Conservation (phyloP, 2,888 invertebrate species). For the Hemithea aestivaria region DNA sequence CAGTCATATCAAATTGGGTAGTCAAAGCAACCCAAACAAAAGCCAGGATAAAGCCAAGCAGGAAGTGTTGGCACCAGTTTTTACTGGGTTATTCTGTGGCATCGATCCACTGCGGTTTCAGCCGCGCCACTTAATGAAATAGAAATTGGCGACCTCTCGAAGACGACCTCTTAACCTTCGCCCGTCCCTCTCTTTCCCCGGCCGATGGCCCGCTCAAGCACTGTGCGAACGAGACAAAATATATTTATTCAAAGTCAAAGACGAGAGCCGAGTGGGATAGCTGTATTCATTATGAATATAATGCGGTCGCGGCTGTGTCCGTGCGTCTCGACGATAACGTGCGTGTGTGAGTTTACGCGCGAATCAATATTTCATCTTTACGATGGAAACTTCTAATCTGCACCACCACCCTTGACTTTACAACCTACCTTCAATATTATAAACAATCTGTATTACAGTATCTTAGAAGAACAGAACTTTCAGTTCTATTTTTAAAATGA, state of each 20-base stretch:
- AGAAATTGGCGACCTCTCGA: slow-evolving; percentile 77
- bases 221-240: slow-evolving; percentile 67
- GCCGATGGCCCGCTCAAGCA: slow-evolving; percentile 56
- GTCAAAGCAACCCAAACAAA: too few species aligned
- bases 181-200: slow-evolving; percentile 63
- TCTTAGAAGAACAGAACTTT: too few species aligned
- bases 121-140: slow-evolving; percentile 75
- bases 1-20: too few species aligned
- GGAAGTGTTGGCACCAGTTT: slow-evolving; percentile 32
- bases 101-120: slow-evolving; percentile 73
- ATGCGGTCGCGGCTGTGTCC: slow-evolving; percentile 73
- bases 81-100: slow-evolving; percentile 49
- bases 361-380: slow-evolving; percentile 77
- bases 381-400: slow-evolving; percentile 25
- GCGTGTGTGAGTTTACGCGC: slow-evolving; percentile 64
- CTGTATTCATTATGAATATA: slow-evolving; percentile 79
- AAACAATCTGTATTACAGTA: too few species aligned
- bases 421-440: too few species aligned
- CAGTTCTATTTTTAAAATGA: too few species aligned
- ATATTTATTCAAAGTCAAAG: slow-evolving; percentile 79
- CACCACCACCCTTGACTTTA: slow-evolving; percentile 1
- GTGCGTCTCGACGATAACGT: slow-evolving; percentile 57
- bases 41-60: background rate
- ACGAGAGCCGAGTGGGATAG: slow-evolving; percentile 75
- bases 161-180: slow-evolving; percentile 72